Base-by-base conservation (phyloP, 2,888 invertebrate genomes). In the Sarcophaga carnaria region DNA sequence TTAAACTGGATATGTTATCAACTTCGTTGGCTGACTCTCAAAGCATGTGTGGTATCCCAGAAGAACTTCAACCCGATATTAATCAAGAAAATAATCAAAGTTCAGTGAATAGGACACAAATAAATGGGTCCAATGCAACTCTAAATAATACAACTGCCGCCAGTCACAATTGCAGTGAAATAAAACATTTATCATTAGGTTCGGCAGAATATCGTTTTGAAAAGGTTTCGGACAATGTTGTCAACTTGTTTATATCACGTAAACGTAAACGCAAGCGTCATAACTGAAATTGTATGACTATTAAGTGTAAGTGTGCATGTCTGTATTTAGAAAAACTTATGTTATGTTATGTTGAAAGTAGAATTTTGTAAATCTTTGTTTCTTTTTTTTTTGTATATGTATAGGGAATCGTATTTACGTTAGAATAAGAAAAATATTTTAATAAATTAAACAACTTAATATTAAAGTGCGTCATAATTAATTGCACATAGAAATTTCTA, bases 171-270 rank as follows among this genome's bases (percentile, higher is more conserved):
- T n/a, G 47, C 12, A 88, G 71, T 64, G 83, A 83, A 37, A 76
- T 90, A 3, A 92, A 92, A 75, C 90, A 90, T 59, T 88, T 92
- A 27, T 91, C 92, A 0, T 75, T 93, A 14, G 93, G 93, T 22
- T 89, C 90, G 11, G 91, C 90, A 20, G 90, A 92, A 27, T 93
- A 93, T 89, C 91, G 92, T 67, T 92, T 92, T 67, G 93, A 93
- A 83, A 89, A 89, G 20, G 83, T 91, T 63, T 89, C 89, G 12
- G 90, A 92, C 4, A 90, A 91, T 84, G 89, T 91, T 54, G 89
- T 92, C 0, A 90, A 92, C 49, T 88, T 93, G 45, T 91, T 91
- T 47, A 91, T 93, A n/a, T 91, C 89, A 59, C 89, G 90, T 14
- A 90, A 89, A 72, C 89, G 89, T 17, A 87, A 83, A 76, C 83